phyloP scores from a whole-genome alignment of 2,888 invertebrate genomes.

The Amiota communis region DNA sequence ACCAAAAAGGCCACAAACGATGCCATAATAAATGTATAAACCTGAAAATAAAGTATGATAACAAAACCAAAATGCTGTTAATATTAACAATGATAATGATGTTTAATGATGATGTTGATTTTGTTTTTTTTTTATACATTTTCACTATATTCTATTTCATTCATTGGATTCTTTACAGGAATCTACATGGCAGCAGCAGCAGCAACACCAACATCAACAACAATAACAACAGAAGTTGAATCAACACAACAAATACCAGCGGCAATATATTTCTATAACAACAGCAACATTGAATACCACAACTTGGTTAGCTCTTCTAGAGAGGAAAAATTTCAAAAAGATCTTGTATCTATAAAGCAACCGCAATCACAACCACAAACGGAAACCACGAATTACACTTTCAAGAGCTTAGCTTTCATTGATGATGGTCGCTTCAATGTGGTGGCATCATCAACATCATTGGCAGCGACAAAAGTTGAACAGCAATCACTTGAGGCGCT shows the following conservation, averaged over 20 bases:
- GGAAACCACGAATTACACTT: conserved; percentile 63
- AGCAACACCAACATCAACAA: conserved; percentile 23
- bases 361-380: conserved; percentile 46
- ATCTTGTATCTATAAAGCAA: conserved; percentile 16
- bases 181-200: conserved; percentile 43
- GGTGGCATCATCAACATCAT: conserved; percentile 44
- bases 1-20: not conserved
- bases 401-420: conserved; percentile 65
- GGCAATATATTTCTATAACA: conserved; percentile 23
- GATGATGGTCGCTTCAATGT: conserved; percentile 37
- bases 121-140: not conserved
- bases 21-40: not conserved
- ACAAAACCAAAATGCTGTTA: not conserved
- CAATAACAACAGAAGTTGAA: conserved; percentile 14
- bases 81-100: not conserved
- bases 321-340: not conserved
- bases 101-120: conserved; percentile 5
- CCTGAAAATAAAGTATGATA: too few relatives aligned
- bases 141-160: conserved; percentile 2
- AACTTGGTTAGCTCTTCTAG: not conserved
- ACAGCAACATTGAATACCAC: conserved; percentile 5
- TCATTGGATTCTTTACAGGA: conserved; percentile 41
- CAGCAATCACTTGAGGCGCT: conserved; percentile 43
- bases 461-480: conserved; percentile 40
- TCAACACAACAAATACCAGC: conserved; percentile 6